Evolutionary conservation across 2,888 invertebrate species (phyloP).

Genomic region (Agonopterix subpropinquella): DNA sequence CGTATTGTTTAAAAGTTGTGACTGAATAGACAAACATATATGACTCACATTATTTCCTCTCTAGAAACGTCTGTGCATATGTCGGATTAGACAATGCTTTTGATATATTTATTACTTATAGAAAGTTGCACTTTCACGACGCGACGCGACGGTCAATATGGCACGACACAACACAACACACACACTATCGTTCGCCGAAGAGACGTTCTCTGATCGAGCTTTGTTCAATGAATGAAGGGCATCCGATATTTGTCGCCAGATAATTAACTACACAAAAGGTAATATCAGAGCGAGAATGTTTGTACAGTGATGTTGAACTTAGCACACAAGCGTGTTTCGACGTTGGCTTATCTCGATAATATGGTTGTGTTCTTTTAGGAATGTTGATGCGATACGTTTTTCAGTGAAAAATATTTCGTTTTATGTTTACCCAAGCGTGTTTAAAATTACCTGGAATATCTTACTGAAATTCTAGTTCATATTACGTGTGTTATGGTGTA

Average conservation of each 20-base stretch:
- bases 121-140: constrained; percentile 54
- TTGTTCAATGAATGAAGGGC: constrained; percentile 31
- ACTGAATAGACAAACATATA: neutral
- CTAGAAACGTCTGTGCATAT: neutral
- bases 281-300: constrained; percentile 20
- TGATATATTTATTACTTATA: constrained; percentile 31
- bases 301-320: constrained; percentile 12
- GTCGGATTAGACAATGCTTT: constrained; percentile 7
- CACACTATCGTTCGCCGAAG: constrained; percentile 6
- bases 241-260: constrained; percentile 22
- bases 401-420: neutral
- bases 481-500: too few relatives aligned
- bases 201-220: constrained; percentile 16
- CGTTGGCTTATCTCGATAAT: neutral
- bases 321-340: constrained; percentile 4
- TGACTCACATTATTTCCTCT: constrained; percentile 1
- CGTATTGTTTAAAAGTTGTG: neutral
- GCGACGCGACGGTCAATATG: constrained; percentile 15
- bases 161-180: constrained; percentile 15
- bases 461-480: too few relatives aligned
- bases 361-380: too few relatives aligned
- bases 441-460: too few relatives aligned
- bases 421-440: too few relatives aligned
- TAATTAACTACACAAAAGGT: constrained; percentile 27
- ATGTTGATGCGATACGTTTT: neutral